These are phyloP conservation scores for Macrobrachium rosenbergii DNA, from an alignment of 1,140 invertebrate genomes.

Conservation along the genomic window DNA sequence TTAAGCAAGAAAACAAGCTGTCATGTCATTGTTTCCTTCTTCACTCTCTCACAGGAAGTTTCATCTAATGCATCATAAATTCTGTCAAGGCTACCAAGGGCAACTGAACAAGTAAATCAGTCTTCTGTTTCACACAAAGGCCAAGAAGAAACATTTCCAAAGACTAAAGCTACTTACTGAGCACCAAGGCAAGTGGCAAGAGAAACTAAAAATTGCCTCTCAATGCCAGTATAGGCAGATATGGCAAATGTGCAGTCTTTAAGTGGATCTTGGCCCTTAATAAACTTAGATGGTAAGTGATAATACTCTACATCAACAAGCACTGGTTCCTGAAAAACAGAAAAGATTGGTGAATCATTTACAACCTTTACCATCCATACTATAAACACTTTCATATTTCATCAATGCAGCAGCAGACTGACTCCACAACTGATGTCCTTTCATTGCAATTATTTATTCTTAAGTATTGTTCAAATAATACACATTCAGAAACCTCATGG, in stretches of 20 bases:
- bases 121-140: background rate
- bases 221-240: conserved; percentile 80
- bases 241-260: conserved; percentile 81
- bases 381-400: no score
- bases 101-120: no score
- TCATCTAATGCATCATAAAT: no score
- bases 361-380: background rate
- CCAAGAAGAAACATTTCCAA: background rate
- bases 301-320: conserved; percentile 73
- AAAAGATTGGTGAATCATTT: background rate
- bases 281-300: conserved; percentile 75
- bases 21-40: no score
- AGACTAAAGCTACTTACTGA: conserved; percentile 42
- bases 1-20: no score
- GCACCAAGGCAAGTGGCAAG: conserved; percentile 70
- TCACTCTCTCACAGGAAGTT: no score
- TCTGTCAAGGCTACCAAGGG: no score
- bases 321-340: background rate
- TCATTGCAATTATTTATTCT: no score
- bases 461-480: no score
- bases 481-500: no score
- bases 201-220: conserved; percentile 78
- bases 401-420: no score
- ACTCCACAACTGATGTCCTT: no score
- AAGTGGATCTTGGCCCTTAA: conserved; percentile 74